Percentiles rank a stretch among this genome's conserved stretches.
These are phyloP conservation scores for Ameiurus melas DNA, from an alignment of 2,113 vertebrate genomes.

Conservation along the genomic window DNA sequence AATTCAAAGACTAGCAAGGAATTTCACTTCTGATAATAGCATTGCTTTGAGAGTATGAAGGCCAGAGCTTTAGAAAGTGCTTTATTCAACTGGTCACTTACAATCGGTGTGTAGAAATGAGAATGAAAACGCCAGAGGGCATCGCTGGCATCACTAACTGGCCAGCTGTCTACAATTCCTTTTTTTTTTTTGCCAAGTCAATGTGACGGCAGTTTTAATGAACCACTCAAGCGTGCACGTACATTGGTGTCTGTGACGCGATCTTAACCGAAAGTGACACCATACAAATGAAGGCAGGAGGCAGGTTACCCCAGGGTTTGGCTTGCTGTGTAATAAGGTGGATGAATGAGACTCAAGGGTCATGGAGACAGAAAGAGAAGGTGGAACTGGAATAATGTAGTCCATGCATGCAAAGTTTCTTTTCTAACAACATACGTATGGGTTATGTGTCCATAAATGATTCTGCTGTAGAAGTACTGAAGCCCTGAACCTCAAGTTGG, in stretches of 20 bases:
- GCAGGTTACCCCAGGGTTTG: slow-evolving; percentile 14
- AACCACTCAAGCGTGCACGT: slow-evolving; percentile 32
- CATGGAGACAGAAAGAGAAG: background rate
- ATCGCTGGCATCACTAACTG: slow-evolving; percentile 34
- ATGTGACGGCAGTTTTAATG: slow-evolving; percentile 40
- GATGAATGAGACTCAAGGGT: slow-evolving; percentile 12
- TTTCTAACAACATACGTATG: background rate
- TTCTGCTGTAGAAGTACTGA: background rate
- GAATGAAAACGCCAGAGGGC: slow-evolving; percentile 35
- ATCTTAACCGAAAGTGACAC: slow-evolving; percentile 47
- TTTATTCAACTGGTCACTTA: slow-evolving; percentile 33
- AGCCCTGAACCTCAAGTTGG: background rate
- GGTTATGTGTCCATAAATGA: background rate
- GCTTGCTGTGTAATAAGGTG: slow-evolving; percentile 8
- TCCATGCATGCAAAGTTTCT: background rate
- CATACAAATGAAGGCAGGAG: slow-evolving; percentile 44
- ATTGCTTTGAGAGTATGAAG: background rate
- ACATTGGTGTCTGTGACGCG: background rate
- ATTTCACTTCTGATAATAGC: background rate
- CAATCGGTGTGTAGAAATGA: slow-evolving; percentile 34
- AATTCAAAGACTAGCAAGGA: background rate
- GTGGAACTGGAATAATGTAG: background rate
- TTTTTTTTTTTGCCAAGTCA: background rate
- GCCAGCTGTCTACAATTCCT: slow-evolving; percentile 43
- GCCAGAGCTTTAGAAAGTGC: background rate